Percentiles rank a stretch among this genome's conserved stretches.
Conservation (phyloP, 2,888 invertebrate genomes). For the Ariolimax columbianus region DNA sequence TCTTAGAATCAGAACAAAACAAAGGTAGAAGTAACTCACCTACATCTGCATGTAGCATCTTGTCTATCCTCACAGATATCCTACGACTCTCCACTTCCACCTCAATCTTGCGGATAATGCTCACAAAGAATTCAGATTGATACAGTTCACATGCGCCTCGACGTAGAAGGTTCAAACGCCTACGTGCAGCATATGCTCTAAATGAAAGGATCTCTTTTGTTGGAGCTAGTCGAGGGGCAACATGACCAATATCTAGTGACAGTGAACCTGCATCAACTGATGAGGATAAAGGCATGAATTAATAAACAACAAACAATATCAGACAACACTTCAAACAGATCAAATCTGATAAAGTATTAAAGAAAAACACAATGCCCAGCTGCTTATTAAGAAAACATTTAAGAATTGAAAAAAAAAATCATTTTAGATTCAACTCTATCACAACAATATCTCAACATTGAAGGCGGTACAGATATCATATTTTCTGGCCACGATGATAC, state of each 20-base stretch:
- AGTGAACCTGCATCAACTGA: constrained; percentile 75
- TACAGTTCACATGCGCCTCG: constrained; percentile 82
- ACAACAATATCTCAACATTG: too few relatives aligned
- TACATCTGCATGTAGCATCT: constrained; percentile 89
- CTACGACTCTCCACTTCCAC: constrained; percentile 87
- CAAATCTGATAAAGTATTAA: too few relatives aligned
- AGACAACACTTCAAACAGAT: neutral
- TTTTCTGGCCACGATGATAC: too few relatives aligned
- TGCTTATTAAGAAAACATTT: too few relatives aligned
- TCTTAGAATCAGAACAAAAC: too few relatives aligned
- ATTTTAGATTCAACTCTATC: too few relatives aligned
- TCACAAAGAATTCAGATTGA: constrained; percentile 83
- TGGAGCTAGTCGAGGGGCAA: constrained; percentile 69
- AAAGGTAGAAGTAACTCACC: constrained; percentile 78
- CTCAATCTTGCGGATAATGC: constrained; percentile 85
- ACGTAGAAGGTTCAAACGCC: constrained; percentile 77
- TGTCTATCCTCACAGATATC: constrained; percentile 87
- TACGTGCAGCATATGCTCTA: constrained; percentile 75
- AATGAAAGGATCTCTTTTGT: constrained; percentile 78
- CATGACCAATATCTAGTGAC: constrained; percentile 58
- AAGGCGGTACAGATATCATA: too few relatives aligned
- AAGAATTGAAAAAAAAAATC: too few relatives aligned
- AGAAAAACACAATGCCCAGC: too few relatives aligned
- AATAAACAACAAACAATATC: neutral
- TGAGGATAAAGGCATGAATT: constrained; percentile 5